These are phyloP conservation scores for Malacoraja senta DNA, from an alignment of 2,797 vertebrate species.

Conservation along the genomic window DNA sequence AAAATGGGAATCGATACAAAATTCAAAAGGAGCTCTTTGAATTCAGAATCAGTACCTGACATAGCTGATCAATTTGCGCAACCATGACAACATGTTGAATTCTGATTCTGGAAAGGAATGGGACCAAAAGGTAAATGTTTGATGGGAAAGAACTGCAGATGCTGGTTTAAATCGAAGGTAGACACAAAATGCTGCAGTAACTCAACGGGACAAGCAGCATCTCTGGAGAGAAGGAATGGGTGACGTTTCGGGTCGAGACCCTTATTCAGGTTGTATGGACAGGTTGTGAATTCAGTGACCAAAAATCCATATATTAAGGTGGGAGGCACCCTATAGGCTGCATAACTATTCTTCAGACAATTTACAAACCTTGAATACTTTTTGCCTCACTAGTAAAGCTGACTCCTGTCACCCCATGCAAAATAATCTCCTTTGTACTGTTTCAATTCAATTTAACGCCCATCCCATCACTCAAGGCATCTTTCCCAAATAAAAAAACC, in stretches of 20 bases:
- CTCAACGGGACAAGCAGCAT: too few relatives aligned
- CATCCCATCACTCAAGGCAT: background rate
- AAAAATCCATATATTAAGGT: too few relatives aligned
- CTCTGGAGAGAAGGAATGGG: too few relatives aligned
- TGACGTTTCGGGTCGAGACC: too few relatives aligned
- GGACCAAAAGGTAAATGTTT: too few relatives aligned
- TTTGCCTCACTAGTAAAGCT: background rate
- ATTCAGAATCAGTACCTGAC: background rate
- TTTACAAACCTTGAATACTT: background rate
- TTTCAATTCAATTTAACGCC: background rate
- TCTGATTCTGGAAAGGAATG: background rate
- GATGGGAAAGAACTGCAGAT: too few relatives aligned
- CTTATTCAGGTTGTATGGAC: too few relatives aligned
- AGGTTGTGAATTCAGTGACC: background rate
- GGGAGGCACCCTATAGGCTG: background rate
- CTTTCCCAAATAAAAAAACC: background rate
- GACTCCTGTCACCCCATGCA: background rate
- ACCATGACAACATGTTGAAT: background rate
- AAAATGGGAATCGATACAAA: background rate
- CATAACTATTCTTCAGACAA: background rate
- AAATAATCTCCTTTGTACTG: background rate
- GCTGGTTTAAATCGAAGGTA: too few relatives aligned
- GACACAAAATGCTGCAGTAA: too few relatives aligned
- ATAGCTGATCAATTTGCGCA: background rate
- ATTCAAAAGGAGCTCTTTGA: background rate